Base-by-base conservation (phyloP, 2,113 vertebrate species). In the Stegostoma tigrinum region DNA sequence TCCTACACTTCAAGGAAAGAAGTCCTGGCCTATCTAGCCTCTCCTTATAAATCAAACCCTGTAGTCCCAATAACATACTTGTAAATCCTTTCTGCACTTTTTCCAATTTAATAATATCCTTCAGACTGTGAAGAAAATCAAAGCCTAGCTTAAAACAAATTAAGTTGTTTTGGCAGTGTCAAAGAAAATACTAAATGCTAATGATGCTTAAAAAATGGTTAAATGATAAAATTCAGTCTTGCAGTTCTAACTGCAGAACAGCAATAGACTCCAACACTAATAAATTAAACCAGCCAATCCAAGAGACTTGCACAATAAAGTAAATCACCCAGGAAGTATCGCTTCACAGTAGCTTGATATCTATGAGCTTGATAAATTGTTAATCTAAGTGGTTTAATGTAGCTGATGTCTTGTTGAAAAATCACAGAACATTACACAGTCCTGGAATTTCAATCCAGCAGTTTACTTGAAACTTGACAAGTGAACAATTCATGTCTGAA, bases 391-490 rank as follows among this genome's bases (percentile, higher is more conserved):
- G 14, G 24, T 23, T 42, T 0, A 83, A 4, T 27, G 48, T 52
- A 30, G 45, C 45, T 89, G 48, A 2, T 3, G 86, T 10, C 27
- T 30, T 89, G 86, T 55, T 27, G 27, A 89, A 7, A 89, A 55
- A 3, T 52, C 27, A 52, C 24, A 30, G 45, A 89, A 55, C 48
- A 55, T 52, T 87, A 52, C 23, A 5, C 83, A 86, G 21, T 27
- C 45, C 83, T 86, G 83, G 83, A 86, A 86, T 87, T 87, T 87
- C 85, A 52, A 52, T 45, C 48, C 85, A 87, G 85, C 42, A 48
- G 48, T 12, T 52, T 52, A 87, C 24, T 8, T 86, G 85, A 87
- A 87, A 52, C 2, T 2, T 24, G 78, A 42, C 78, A 42, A 38
- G 42, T 52, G 85, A 83, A 83, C 78, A 83, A 83, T 42, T 83